Evolutionary conservation across 2,888 invertebrate species (phyloP), one percentile per base, ranked within the genome.

Genomic region (Agapostemon virescens): DNA sequence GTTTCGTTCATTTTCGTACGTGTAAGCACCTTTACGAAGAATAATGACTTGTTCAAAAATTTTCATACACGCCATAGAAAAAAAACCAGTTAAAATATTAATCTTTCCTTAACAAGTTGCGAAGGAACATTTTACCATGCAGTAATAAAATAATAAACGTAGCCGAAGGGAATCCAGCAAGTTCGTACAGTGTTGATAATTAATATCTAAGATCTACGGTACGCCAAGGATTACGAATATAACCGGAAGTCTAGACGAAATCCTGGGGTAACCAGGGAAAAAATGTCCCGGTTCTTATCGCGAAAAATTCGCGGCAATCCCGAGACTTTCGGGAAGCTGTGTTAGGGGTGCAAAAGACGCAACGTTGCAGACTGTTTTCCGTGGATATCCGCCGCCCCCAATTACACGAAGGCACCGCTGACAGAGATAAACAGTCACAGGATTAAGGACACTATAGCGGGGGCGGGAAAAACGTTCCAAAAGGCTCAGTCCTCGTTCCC

Each of bases 371-470:
- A 42, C 33, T 58, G 15, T 33, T 58, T 55, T 69, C 69, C n/a
- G 38, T 26, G 45, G 38, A 69, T 66, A 76, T 74, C 63, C 77
- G 33, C 42, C 36, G 63, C 40, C 38, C 49, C 78, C 76, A 77
- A 81, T 86, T 86, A 77, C 67, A 77, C 49, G 52, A 69, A 67
- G 76, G 64, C 76, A 52, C 69, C 72, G 36, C 49, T 52, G 61
- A 42, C 75, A 33, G 74, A 77, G 80, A 77, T 78, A 84, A 86
- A 84, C 76, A 80, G 76, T 30, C 49, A 52, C 45, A 11, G 71
- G 72, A 77, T 85, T 84, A 82, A 82, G 80, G 69, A 74, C 79
- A 52, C 68, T 49, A 9, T 45, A 33, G 13, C 20, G 23, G 72
- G 20, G 68, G 72, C n/a, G 20, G 63, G 76, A 58, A 73, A 69